Base-by-base conservation (phyloP, 2,113 vertebrate species). In the Leptodactylus fuscus region DNA sequence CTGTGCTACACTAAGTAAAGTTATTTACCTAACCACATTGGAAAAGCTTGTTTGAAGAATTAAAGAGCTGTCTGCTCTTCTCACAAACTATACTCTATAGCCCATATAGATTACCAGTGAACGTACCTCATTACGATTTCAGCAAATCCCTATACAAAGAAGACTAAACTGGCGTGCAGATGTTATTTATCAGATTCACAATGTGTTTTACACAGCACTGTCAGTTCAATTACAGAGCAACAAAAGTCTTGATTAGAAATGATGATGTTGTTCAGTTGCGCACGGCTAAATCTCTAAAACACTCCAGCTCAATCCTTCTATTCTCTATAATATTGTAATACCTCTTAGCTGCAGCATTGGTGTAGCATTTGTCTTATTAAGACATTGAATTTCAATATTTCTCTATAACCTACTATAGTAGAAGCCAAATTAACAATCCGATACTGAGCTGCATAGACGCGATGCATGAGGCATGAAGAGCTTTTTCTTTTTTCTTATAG, bases 181-280 rank as follows among this genome's bases (percentile, higher is more conserved):
- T 85, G 83, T 79, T 70, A 85, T 79, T 85, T 71, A 80, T 85
- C 83, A 79, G 22, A 85, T 85, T 71, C 75, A 58, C 41, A 62
- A 70, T 41, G 83, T 55, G 83, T 85, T 70, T 85, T 85, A 85
- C 62, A 70, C 62, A 58, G 36, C 32, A 41, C n/a, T 80, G 83
- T 79, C 83, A 85, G 83, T 80, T 85, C 83, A 85, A 71, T 85
- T 85, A 79, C 75, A 85, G 75, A 29, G 24, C 75, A 80, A 85
- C 75, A 85, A 85, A 85, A 79, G 75, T 85, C 83, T 80, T 85
- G 83, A 85, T 85, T 85, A 85, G 75, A 85, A 85, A 80, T 85
- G 48, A 85, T 85, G 83, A 85, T 70, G 76, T 79, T 85, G 75
- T 85, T 85, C 48, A 71, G 83, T 80, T 80, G 34, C 2, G 24